Evolutionary conservation across 2,888 invertebrate species (phyloP), one percentile per base, ranked within the genome.

Genomic region (Mellilla xanthometata): DNA sequence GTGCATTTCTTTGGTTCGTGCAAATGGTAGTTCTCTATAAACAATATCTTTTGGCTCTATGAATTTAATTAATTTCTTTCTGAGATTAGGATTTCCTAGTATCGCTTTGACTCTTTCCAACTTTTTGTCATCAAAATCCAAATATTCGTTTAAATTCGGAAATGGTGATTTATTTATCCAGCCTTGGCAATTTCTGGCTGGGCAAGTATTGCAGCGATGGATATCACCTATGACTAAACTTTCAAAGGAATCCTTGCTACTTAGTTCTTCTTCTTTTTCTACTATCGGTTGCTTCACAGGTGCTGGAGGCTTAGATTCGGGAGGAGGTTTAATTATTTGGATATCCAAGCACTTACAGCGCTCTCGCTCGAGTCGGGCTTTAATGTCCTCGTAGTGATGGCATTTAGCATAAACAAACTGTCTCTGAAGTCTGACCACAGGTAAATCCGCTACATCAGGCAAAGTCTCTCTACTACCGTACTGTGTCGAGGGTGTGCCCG

Each of bases 381-480:
- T 82, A 2, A 88, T 74, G 30, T 79, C 71, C 52, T 87, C 76
- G 56, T 65, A 81, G 49, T 69, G 74, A 38, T 82, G 74, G 53
- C 89, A 89, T 61, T 81, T 85, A 0, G 88, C 88, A 54, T 87
- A 89, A 35, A 82, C 40, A 50, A 71, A 83, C 47, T 86, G 68
- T 52, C 81, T 74, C 35, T 80, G 67, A 19, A 87, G 46, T 60
- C 76, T 65, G 15, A 87, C 57, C 39, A 59, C 58, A 1, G 83
- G 82, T 26, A 88, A 67, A 41, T 82, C 83, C 12, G 77, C 77
- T 40, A 81, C 67, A 8, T 71, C 65, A 1, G 77, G 66, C 40
- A 89, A 56, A 7, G 84, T 82, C 57, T 87, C 86, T 52, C 71
- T 68, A 56, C 89, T 89, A 3, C 79, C 81, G 45, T 77, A 79